These are phyloP conservation scores for Sitobion miscanthi DNA, from an alignment of 1,140 invertebrate species.

Conservation along the genomic window DNA sequence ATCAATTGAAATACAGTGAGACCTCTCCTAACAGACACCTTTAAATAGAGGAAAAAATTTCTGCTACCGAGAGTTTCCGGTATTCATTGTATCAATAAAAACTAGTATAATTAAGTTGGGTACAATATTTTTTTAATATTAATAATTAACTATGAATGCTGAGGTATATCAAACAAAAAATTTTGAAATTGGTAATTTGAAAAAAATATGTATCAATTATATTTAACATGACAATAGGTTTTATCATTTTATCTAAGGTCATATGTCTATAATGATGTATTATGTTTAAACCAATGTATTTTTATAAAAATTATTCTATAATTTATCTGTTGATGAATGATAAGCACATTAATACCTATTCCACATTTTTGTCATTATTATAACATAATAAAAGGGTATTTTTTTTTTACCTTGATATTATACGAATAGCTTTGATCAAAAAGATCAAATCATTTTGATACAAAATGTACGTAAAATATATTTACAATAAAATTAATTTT, in stretches of 20 bases:
- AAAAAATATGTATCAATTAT: neutral
- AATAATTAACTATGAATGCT: neutral
- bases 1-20: too few species aligned
- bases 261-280: conserved; percentile 5
- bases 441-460: neutral
- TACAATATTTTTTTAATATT: neutral
- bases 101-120: neutral
- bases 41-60: too few species aligned
- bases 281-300: neutral
- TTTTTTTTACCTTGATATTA: conserved; percentile 11
- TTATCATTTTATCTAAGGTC: neutral
- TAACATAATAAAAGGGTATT: neutral
- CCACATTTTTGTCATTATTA: neutral
- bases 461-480: neutral
- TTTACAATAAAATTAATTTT: neutral
- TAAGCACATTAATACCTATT: neutral
- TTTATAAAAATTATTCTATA: neutral
- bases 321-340: conserved; percentile 6
- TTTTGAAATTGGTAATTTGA: neutral
- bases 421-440: neutral
- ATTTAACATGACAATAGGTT: neutral
- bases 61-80: too few species aligned
- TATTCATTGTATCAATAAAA: neutral
- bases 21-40: too few species aligned
- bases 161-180: neutral